A percentile compares a stretch with the other conserved stretches of the same genome.
These are phyloP conservation scores for Perdita meconis DNA, from an alignment of 2,888 invertebrate genomes.

Conservation along the genomic window DNA sequence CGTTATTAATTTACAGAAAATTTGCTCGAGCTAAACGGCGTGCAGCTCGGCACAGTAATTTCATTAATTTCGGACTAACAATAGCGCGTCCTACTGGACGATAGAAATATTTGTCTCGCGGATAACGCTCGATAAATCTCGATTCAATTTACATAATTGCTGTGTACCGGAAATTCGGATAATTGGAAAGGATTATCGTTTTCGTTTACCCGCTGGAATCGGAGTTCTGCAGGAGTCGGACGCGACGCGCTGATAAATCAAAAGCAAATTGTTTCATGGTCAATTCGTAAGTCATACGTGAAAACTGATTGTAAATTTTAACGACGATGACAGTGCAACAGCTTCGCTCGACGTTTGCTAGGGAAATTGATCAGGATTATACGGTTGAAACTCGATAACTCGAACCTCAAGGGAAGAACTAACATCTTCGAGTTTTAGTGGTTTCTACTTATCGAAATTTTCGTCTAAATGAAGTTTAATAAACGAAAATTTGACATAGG, in stretches of 20 bases:
- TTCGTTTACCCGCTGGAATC: neutral
- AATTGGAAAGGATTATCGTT: conserved; percentile 19
- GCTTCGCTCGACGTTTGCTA: neutral
- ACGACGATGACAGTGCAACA: neutral
- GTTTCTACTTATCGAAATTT: no score
- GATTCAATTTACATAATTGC: conserved; percentile 24
- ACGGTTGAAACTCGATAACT: no score
- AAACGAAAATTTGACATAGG: no score
- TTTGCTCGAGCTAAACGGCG: no score
- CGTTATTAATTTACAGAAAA: no score
- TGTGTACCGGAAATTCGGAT: conserved; percentile 18
- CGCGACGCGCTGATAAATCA: neutral
- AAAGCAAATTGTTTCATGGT: neutral
- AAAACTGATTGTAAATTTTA: no score
- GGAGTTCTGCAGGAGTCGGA: neutral
- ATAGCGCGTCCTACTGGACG: conserved; percentile 2
- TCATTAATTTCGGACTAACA: neutral
- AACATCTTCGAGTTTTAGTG: no score
- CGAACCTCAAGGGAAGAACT: no score
- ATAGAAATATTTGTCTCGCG: conserved; percentile 28
- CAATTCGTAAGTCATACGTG: no score
- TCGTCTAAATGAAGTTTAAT: no score
- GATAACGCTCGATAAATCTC: conserved; percentile 11
- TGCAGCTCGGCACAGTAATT: conserved; percentile 1
- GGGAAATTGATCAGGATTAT: neutral